phyloP scores from a whole-genome alignment of 2,113 vertebrate species.

The Cebus imitator region DNA sequence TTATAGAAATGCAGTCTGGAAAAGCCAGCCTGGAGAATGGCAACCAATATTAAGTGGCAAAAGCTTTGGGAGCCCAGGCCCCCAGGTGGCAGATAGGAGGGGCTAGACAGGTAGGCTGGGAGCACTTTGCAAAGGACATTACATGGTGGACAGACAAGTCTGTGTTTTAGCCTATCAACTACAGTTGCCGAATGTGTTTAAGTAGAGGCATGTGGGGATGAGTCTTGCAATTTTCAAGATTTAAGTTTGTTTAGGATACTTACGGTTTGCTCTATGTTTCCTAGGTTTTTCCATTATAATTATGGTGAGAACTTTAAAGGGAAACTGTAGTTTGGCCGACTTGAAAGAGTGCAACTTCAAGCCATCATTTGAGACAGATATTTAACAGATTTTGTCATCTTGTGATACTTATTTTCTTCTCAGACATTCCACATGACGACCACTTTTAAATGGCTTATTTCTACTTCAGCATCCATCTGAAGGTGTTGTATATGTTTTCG shows the following conservation, averaged over 20 bases:
- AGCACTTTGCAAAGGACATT: background rate
- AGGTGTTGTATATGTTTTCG: background rate
- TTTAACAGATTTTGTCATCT: background rate
- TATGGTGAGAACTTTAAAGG: background rate
- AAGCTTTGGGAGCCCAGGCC: background rate
- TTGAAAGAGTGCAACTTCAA: background rate
- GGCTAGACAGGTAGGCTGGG: background rate
- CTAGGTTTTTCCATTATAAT: background rate
- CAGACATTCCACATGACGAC: background rate
- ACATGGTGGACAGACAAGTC: background rate
- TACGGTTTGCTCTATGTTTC: background rate
- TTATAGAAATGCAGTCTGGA: background rate
- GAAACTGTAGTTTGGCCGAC: background rate
- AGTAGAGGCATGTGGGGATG: background rate
- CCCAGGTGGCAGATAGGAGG: background rate
- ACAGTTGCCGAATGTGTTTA: background rate
- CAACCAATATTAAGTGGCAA: background rate
- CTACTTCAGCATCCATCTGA: background rate
- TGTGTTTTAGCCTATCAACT: background rate
- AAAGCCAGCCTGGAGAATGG: background rate
- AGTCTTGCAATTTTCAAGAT: background rate
- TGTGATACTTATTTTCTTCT: background rate
- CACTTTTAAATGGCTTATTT: background rate
- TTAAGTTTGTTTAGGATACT: background rate
- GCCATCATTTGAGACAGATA: background rate